These are phyloP conservation scores for Rhamnusium bicolor DNA, from an alignment of 2,888 invertebrate genomes.

Conservation along the genomic window DNA sequence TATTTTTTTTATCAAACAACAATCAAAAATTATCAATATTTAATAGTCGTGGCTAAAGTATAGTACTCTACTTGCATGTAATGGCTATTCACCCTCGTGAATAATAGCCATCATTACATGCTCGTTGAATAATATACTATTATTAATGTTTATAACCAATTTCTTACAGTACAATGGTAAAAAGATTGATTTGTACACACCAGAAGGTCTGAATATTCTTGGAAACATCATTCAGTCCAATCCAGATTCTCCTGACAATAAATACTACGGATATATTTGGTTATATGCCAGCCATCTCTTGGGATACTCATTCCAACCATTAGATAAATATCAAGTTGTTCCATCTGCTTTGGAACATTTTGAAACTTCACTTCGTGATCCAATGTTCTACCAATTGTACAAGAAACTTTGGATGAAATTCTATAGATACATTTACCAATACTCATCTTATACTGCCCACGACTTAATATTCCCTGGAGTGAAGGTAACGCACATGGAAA, in stretches of 20 bases:
- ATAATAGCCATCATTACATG: background rate
- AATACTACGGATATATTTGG: constrained; percentile 72
- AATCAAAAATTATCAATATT: too few relatives aligned
- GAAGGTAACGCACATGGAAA: constrained; percentile 75
- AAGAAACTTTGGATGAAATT: constrained; percentile 77
- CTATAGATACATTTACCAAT: constrained; percentile 74
- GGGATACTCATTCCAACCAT: constrained; percentile 68
- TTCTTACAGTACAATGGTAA: constrained; percentile 53
- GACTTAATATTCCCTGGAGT: constrained; percentile 76
- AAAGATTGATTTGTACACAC: constrained; percentile 75
- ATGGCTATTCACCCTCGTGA: too few relatives aligned
- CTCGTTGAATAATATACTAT: too few relatives aligned
- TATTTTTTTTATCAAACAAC: too few relatives aligned
- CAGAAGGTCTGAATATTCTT: constrained; percentile 77
- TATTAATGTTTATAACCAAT: too few relatives aligned
- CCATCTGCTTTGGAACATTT: constrained; percentile 79
- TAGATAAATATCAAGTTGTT: constrained; percentile 69
- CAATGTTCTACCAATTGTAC: constrained; percentile 80
- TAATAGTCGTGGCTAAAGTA: too few relatives aligned
- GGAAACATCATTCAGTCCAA: constrained; percentile 79
- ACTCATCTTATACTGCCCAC: constrained; percentile 77
- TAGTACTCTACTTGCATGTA: too few relatives aligned
- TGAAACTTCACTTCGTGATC: constrained; percentile 79
- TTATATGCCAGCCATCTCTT: constrained; percentile 75
- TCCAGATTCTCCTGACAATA: constrained; percentile 75